A percentile compares a stretch with the other conserved stretches of the same genome.
Evolutionary conservation across 2,888 invertebrate genomes (phyloP).

Genomic region (Drosophila demipolita): DNA sequence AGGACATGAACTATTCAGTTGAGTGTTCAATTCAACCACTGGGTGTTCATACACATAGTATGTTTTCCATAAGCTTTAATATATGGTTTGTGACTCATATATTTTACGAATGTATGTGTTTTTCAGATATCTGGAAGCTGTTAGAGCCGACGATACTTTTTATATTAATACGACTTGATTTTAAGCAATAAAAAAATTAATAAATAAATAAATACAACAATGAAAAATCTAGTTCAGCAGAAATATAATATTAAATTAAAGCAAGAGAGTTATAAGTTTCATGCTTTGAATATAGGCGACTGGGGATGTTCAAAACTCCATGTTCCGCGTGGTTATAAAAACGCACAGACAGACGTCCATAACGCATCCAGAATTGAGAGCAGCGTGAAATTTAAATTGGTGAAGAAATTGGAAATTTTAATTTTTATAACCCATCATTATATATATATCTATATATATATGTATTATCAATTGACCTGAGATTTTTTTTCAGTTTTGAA

Average conservation of each 20-base stretch:
- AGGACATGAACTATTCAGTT: background rate
- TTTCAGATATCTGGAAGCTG: background rate
- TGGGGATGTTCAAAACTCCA: too few relatives aligned
- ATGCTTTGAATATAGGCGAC: too few relatives aligned
- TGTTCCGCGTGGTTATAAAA: too few relatives aligned
- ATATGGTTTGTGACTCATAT: background rate
- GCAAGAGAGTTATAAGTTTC: background rate
- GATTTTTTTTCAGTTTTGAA: too few relatives aligned
- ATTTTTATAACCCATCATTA: background rate
- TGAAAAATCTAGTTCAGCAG: background rate
- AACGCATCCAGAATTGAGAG: background rate
- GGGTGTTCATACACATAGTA: background rate
- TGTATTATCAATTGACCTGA: too few relatives aligned
- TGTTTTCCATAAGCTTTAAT: background rate
- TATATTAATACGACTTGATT: too few relatives aligned
- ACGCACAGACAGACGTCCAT: too few relatives aligned
- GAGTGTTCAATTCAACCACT: background rate
- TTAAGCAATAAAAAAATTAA: background rate
- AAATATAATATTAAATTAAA: background rate
- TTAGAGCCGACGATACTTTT: background rate
- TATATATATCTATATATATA: too few relatives aligned
- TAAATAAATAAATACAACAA: background rate
- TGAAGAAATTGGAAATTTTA: background rate
- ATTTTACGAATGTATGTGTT: background rate
- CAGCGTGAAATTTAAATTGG: too few relatives aligned